Evolutionary conservation across 2,113 vertebrate genomes (phyloP), one percentile per base, ranked within the genome.

Genomic region (Anoplopoma fimbria): DNA sequence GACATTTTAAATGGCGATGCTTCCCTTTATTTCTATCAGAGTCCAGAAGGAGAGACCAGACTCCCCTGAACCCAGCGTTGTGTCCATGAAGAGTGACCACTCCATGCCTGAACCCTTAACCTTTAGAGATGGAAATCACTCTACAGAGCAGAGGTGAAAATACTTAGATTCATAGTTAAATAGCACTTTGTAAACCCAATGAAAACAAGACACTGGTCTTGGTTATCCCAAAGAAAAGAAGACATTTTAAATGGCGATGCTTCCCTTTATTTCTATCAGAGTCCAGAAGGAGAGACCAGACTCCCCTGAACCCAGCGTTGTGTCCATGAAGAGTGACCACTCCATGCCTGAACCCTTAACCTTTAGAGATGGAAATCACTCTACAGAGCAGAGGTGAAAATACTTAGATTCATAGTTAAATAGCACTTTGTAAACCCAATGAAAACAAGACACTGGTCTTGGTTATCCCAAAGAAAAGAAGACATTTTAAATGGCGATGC

Each of bases 21-120:
- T 58, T 58, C 58, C 58, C 9, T 58, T 15, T 29, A 21, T 13
- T 68, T 69, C 38, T 42, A 33, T 62, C 55, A 79, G 67, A 62
- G 4, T 27, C 9, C 42, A 34, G 4, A 33, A 68, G n/a, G 17
- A 38, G n/a, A 21, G 1, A 17, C 10, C 42, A 29, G 69, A 58
- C 15, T n/a, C 19, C 13, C 40, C 57, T 23, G 17, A n/a, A 4
- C 57, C 53, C 55, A 74, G 71, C 27, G 31, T 34, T 40, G n/a
- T 72, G n/a, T 58, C 69, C 8, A 68, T 67, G 38, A 29, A 29
- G 38, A 29, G 38, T 4, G 0, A 19, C 7, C 38, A 27, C 1
- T 67, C 64, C 25, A 67, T 67, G 4, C 1, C 7, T 19, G 15
- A 27, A 68, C 42, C 42, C 19, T 31, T 31, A 47, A 12, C 9